Evolutionary conservation across 2,113 vertebrate genomes (phyloP), one percentile per base, ranked within the genome.

Genomic region (Lepidothrix coronata): DNA sequence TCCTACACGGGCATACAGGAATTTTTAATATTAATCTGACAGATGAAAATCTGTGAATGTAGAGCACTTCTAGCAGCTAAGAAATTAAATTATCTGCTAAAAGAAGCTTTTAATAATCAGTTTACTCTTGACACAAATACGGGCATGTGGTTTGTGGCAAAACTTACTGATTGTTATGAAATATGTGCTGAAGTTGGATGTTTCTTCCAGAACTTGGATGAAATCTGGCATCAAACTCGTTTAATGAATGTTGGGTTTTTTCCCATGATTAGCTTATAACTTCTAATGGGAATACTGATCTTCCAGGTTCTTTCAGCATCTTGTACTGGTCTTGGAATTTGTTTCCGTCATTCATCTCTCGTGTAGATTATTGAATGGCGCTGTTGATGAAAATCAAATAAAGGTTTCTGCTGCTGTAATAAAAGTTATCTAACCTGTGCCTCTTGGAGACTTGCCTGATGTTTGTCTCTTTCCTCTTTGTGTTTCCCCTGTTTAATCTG

Each of bases 371-470:
- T 62, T 95, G 93, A 96, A 95, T 88, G 91, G 54, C 54, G 46
- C n/a, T 94, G 85, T 88, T 90, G 71, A 89, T 96, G 78, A 71
- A 95, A 95, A 92, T 92, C 43, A 94, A 95, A 89, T 95, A 94
- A 96, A 96, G 58, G 58, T 93, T 94, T 79, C 78, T 93, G 71
- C 71, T 93, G 67, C 78, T 94, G 44, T 85, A 95, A 93, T 95
- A 90, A 89, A 96, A 94, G 35, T 91, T 89, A 71, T 65, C 89
- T 94, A 92, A 91, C 84, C 43, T 83, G 85, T 91, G 66, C 75
- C 76, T 94, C 71, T 63, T 94, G 89, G 87, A 96, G 74, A 80
- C 51, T 88, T 97, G 91, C 89, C 94, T 96, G 91, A 44, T 85
- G 71, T 92, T 96, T 93, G 89, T 91, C 89, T 95, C 76, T 95